These are phyloP conservation scores for Pelodiscus sinensis DNA, from an alignment of 2,113 vertebrate species.

Conservation along the genomic window DNA sequence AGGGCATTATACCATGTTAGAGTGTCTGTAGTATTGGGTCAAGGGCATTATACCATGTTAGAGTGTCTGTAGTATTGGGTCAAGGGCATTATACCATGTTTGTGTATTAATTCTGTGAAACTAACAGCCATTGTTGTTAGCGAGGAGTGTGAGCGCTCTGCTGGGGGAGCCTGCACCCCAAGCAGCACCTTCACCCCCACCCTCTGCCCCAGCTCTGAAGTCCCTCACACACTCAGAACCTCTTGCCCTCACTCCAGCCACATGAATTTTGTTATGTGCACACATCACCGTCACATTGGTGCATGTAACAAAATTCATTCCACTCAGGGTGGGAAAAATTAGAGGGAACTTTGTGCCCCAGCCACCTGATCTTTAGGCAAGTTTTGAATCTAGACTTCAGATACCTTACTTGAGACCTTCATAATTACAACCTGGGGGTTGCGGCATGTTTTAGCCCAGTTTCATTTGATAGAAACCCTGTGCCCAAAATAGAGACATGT, in stretches of 20 bases:
- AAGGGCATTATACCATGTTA: too few species aligned
- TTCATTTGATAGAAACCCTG: neutral
- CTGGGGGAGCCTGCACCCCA: too few species aligned
- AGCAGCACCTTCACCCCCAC: too few species aligned
- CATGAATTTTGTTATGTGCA: too few species aligned
- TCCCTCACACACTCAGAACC: too few species aligned
- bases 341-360: neutral
- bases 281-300: too few species aligned
- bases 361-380: neutral
- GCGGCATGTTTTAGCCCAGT: neutral
- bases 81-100: neutral
- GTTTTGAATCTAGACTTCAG: neutral
- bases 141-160: too few species aligned
- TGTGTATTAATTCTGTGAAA: fast-evolving
- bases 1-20: neutral
- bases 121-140: fast-evolving
- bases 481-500: neutral
- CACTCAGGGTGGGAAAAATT: too few species aligned
- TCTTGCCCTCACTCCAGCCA: too few species aligned
- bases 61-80: too few species aligned
- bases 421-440: neutral
- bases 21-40: neutral
- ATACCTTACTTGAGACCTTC: neutral
- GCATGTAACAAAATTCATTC: too few species aligned
- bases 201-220: too few species aligned